Evolutionary conservation across 2,113 vertebrate genomes (phyloP).

Genomic region (Strix aluco): DNA sequence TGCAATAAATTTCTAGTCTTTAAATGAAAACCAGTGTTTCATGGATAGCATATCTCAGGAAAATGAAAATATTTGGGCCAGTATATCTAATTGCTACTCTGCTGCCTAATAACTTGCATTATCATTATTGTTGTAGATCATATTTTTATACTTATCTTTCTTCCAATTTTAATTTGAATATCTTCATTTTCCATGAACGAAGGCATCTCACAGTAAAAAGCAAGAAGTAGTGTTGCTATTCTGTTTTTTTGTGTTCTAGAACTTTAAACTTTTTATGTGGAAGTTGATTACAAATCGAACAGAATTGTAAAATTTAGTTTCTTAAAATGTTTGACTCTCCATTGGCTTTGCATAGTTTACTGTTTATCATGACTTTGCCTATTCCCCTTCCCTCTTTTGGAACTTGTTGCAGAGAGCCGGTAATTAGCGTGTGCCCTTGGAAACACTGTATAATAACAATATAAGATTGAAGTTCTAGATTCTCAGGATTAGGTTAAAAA

Average conservation of each 20-base stretch:
- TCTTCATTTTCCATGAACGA: not conserved
- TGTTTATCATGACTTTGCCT: not conserved
- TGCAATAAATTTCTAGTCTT: constrained; percentile 18
- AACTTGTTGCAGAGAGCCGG: not conserved
- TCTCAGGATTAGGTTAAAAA: not conserved
- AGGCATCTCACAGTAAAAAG: not conserved
- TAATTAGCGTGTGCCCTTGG: not conserved
- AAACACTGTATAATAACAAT: not conserved
- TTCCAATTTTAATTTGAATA: not conserved
- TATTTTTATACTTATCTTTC: constrained; percentile 4
- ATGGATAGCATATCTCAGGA: not conserved
- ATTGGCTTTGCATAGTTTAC: not conserved
- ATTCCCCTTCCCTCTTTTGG: not conserved
- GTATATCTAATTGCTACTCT: not conserved
- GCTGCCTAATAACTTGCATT: not conserved
- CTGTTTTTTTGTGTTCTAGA: not conserved
- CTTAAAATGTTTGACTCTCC: not conserved
- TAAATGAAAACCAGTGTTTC: constrained; percentile 51
- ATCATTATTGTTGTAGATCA: constrained; percentile 34
- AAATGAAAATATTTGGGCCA: constrained; percentile 30
- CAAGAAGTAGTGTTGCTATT: not conserved
- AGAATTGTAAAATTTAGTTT: not conserved
- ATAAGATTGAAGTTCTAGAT: not conserved
- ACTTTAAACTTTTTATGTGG: not conserved
- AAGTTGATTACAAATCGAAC: not conserved